Evolutionary conservation across 2,797 vertebrate genomes (phyloP).

Genomic region (Cryptoprocta ferox): DNA sequence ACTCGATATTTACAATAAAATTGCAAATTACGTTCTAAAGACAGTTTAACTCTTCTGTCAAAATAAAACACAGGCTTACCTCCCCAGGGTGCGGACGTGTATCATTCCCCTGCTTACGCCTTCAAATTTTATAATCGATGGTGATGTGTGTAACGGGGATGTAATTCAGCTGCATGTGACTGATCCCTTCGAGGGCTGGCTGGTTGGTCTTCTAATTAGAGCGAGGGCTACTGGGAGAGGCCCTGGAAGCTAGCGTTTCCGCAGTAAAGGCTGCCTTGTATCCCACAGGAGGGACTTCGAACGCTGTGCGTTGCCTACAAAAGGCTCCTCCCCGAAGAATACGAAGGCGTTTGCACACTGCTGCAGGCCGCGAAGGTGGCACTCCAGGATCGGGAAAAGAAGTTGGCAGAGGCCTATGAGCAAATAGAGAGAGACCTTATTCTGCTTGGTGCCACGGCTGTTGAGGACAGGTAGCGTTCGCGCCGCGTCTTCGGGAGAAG

Average conservation of each 20-base stretch:
- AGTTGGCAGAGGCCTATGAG: slow-evolving; percentile 95
- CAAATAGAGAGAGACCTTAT: slow-evolving; percentile 94
- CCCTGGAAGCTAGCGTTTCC: rapidly evolving
- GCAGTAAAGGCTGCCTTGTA: not conserved
- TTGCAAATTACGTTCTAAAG: not conserved
- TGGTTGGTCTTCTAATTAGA: not conserved
- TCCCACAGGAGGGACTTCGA: slow-evolving; percentile 94
- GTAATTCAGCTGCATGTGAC: rapidly evolving
- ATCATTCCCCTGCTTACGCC: no score
- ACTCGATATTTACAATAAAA: not conserved
- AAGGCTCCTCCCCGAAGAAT: slow-evolving; percentile 90
- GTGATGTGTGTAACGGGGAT: rapidly evolving
- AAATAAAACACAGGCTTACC: not conserved
- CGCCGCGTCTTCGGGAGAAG: rapidly evolving
- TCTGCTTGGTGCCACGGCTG: slow-evolving; percentile 97
- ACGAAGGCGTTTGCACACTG: slow-evolving; percentile 86
- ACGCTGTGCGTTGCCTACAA: slow-evolving; percentile 97
- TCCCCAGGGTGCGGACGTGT: no score
- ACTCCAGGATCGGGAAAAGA: slow-evolving; percentile 95
- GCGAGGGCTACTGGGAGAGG: not conserved
- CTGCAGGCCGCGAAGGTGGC: slow-evolving; percentile 92
- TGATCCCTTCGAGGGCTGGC: no score
- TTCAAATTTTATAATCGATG: rapidly evolving
- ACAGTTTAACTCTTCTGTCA: not conserved
- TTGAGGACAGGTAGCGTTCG: slow-evolving; percentile 93